Conservation (phyloP, 2,113 vertebrate species). For the Rhinolophus ferrumequinum region DNA sequence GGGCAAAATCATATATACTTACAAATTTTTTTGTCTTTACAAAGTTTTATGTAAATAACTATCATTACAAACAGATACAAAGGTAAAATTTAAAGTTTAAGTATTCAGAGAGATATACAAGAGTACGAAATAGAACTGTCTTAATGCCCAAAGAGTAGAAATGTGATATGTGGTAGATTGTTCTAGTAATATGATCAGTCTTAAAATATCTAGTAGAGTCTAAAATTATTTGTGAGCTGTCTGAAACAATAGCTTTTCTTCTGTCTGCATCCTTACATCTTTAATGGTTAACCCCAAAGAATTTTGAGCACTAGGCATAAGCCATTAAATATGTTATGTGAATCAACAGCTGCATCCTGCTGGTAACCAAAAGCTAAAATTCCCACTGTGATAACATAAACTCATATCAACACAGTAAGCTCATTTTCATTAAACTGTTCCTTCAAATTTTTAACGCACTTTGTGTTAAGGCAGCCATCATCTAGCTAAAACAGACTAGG, state of each 20-base stretch:
- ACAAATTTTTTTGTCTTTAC: neutral
- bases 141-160: neutral
- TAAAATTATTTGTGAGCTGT: constrained; percentile 53
- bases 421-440: constrained; percentile 63
- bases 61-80: neutral
- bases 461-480: constrained; percentile 37
- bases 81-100: neutral
- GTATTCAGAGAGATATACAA: neutral
- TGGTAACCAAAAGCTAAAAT: constrained; percentile 73
- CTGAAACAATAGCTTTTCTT: constrained; percentile 46
- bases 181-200: neutral
- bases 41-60: neutral
- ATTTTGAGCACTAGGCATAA: constrained; percentile 59
- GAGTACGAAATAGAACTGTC: neutral
- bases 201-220: constrained; percentile 57
- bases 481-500: neutral
- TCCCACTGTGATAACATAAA: constrained; percentile 67
- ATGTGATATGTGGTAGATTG: neutral
- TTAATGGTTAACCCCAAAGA: constrained; percentile 62
- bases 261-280: constrained; percentile 74
- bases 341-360: constrained; percentile 71
- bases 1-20: neutral
- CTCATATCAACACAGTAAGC: constrained; percentile 51
- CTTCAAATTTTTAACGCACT: constrained; percentile 46
- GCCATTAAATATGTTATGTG: constrained; percentile 73